phyloP scores from a whole-genome alignment of 2,113 vertebrate genomes.

The Emydura subglobosa region DNA sequence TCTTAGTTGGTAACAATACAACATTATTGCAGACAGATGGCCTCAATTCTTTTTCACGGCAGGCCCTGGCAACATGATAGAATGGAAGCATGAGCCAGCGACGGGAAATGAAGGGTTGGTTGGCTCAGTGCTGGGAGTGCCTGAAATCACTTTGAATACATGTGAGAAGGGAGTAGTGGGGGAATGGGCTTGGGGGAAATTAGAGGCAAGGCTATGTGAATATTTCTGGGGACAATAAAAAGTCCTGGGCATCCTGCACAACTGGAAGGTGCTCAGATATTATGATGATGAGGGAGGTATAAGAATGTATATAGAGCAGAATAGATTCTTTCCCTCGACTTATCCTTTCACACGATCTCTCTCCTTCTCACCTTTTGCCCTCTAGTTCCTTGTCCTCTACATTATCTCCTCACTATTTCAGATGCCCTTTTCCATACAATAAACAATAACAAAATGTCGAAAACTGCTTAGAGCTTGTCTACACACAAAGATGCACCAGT shows the following conservation, averaged over 20 bases:
- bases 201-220: neutral
- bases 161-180: neutral
- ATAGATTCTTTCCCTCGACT: neutral
- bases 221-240: neutral
- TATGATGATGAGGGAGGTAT: neutral
- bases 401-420: neutral
- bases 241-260: neutral
- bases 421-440: neutral
- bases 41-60: neutral
- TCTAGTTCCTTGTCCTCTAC: neutral
- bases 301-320: neutral
- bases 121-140: neutral
- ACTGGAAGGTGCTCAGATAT: neutral
- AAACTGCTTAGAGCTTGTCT: neutral
- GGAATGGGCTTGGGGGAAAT: neutral
- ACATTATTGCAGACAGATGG: accelerated
- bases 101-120: neutral
- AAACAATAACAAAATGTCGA: neutral
- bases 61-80: neutral
- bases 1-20: neutral
- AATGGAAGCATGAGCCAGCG: neutral
- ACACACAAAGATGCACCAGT: neutral
- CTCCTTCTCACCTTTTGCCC: neutral
- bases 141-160: neutral
- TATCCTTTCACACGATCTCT: neutral